These are phyloP conservation scores for Homarus gammarus DNA, from an alignment of 2,888 invertebrate species.

Conservation along the genomic window DNA sequence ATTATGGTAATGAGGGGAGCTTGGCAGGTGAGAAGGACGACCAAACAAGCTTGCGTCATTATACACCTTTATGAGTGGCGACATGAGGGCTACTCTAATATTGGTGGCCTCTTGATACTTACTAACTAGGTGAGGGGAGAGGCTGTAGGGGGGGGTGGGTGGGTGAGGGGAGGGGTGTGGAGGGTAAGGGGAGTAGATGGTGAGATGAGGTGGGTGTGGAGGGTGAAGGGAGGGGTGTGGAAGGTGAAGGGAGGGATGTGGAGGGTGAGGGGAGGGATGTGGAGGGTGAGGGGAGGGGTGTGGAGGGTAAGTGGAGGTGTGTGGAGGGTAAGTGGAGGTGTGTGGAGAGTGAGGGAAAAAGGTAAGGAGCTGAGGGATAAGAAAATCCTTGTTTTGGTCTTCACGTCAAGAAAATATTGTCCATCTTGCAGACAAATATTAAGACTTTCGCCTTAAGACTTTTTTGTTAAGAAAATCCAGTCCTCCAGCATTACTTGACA, in stretches of 20 bases:
- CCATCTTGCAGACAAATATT: no score
- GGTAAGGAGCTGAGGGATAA: no score
- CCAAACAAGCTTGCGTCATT: slow-evolving; percentile 29
- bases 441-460: no score
- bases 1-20: slow-evolving; percentile 44
- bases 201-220: neutral
- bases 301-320: neutral
- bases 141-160: neutral
- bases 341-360: neutral
- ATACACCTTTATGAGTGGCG: slow-evolving; percentile 10
- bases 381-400: no score
- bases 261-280: neutral
- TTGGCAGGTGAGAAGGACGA: slow-evolving; percentile 13
- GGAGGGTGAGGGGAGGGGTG: neutral
- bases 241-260: neutral
- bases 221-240: neutral
- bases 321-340: neutral
- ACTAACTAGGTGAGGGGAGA: neutral
- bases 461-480: no score
- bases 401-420: no score
- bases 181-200: neutral
- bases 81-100: slow-evolving; percentile 24
- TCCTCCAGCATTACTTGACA: no score
- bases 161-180: neutral
- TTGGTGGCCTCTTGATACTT: slow-evolving; percentile 28